These are phyloP conservation scores for Linurgus olivaceus DNA, from an alignment of 2,797 vertebrate genomes.

Conservation along the genomic window DNA sequence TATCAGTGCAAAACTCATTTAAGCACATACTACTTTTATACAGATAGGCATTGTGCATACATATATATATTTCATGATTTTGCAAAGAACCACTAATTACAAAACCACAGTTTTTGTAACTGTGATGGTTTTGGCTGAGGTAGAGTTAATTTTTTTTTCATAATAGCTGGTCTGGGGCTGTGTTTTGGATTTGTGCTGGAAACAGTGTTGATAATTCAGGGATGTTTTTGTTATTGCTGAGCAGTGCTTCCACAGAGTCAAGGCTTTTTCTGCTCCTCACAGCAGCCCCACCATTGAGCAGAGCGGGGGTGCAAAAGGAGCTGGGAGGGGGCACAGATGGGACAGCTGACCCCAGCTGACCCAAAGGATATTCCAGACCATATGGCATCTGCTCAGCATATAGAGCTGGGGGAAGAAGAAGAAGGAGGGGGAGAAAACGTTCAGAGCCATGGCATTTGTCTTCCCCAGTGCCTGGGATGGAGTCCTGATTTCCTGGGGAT, in stretches of 20 bases:
- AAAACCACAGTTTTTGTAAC: background rate
- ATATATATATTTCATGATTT: background rate
- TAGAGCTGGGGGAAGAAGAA: background rate
- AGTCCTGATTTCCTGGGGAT: background rate
- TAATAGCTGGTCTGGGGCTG: background rate
- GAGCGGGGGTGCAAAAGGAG: background rate
- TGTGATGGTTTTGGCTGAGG: background rate
- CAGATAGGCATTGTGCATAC: background rate
- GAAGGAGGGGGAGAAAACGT: background rate
- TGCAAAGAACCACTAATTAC: background rate
- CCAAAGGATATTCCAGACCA: background rate
- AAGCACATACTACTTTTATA: background rate
- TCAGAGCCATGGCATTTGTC: background rate
- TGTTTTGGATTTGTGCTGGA: background rate
- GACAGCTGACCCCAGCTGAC: background rate
- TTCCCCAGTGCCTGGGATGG: background rate
- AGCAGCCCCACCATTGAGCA: background rate
- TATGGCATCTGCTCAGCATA: background rate
- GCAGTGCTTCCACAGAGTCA: background rate
- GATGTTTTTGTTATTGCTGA: background rate
- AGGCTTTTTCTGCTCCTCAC: background rate
- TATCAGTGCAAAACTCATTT: slow-evolving; percentile 13
- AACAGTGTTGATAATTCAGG: background rate
- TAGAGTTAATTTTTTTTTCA: background rate
- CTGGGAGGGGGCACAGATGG: background rate